Base-by-base conservation (phyloP, 1,140 invertebrate genomes). In the Drosophila setifemur region DNA sequence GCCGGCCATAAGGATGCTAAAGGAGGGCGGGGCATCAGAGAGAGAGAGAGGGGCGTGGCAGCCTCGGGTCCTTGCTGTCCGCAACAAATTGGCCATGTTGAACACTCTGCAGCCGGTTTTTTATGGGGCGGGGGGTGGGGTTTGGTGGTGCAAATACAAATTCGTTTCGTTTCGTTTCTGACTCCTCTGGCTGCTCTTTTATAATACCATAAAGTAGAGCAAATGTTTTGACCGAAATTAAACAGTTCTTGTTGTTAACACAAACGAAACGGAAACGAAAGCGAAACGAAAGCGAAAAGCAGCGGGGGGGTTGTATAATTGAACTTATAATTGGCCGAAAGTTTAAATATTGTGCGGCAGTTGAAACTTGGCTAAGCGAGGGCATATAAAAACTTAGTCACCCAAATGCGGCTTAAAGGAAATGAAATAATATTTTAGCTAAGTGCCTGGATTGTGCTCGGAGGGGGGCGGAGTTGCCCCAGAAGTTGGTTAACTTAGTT, bases 161-260 rank as follows among this genome's bases (percentile, higher is more conserved):
- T 78, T 83, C 58, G 74, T 74, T 83, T 70, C 44, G 85, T 78
- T 78, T 83, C 58, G 74, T 74, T 83, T 70, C 44, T 70, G 67
- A 28, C 48, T 33, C 33, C 16, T 37, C 16, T 37, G 33, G 33
- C 12, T 70, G 54, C 66, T 70, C 66, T 71, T 53, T 63, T 48
- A 73, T 78, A 85, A 78, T 66, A 52, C 74, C 43, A 74, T 85
- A 74, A 85, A 71, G 58, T 73, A 67, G 48, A 73, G 57, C 69
- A 73, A 83, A 83, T 74, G 74, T 71, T 70, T 61, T 63, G 26
- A 66, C 57, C 70, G 29, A 78, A 83, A 78, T 85, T 85, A 70
- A 82, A 78, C 69, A 61, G 73, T 44, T 61, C 64, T 52, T 42
- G 37, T 48, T 71, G 45, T 57, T 70, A 58, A 29, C 53, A 26